Evolutionary conservation across 2,113 vertebrate species (phyloP).

Genomic region (Indicator indicator): DNA sequence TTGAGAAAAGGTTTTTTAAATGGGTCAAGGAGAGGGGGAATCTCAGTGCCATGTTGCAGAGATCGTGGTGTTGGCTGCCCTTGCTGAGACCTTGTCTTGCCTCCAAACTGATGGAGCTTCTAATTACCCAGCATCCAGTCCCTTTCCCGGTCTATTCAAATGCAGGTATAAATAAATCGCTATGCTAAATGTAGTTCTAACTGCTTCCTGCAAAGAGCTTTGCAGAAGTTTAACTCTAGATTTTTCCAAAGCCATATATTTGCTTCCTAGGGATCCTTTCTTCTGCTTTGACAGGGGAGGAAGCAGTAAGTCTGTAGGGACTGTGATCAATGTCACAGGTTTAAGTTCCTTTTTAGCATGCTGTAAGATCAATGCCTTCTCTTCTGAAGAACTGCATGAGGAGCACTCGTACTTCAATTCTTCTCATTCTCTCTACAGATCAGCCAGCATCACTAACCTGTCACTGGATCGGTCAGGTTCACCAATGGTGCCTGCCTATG

Average conservation of each 20-base stretch:
- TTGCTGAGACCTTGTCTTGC: neutral
- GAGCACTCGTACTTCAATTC: neutral
- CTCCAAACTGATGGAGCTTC: neutral
- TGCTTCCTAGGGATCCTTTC: neutral
- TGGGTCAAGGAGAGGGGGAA: neutral
- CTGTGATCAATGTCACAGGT: neutral
- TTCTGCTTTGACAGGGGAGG: neutral
- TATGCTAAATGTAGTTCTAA: neutral
- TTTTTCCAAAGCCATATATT: neutral
- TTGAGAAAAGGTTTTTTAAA: neutral
- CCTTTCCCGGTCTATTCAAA: neutral
- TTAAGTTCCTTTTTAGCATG: neutral
- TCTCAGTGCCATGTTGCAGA: neutral
- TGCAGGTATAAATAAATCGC: neutral
- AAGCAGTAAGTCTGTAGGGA: neutral
- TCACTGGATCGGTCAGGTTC: slow-evolving; percentile 91
- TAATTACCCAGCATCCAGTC: neutral
- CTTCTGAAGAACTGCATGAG: neutral
- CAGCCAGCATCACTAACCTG: slow-evolving; percentile 93
- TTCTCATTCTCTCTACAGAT: slow-evolving; percentile 77
- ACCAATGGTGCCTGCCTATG: slow-evolving; percentile 90
- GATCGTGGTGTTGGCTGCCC: neutral
- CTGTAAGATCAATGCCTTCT: neutral
- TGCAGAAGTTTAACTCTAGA: neutral
- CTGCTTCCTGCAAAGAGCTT: neutral